Evolutionary conservation across 2,797 vertebrate genomes (phyloP).

Genomic region (Bryconaethiops microstoma): DNA sequence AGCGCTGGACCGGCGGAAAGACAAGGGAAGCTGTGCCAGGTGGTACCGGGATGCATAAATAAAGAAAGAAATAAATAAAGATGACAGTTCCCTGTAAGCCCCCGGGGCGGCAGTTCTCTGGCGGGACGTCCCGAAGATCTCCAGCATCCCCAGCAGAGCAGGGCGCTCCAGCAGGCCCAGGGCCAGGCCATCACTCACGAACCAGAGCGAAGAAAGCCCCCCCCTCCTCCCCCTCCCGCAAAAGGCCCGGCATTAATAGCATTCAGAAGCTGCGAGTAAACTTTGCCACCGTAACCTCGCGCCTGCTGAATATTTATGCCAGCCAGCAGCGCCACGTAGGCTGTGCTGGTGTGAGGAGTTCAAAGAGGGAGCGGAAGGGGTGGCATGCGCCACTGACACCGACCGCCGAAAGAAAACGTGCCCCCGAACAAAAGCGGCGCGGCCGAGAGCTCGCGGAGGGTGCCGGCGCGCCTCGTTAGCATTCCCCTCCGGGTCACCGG

Average conservation of each 20-base stretch:
- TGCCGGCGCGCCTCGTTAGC: neutral
- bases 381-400: neutral
- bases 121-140: constrained; percentile 71
- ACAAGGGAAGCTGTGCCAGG: constrained; percentile 66
- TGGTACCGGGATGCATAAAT: too few relatives aligned
- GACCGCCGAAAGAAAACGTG: neutral
- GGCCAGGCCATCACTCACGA: constrained; percentile 22
- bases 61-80: too few relatives aligned
- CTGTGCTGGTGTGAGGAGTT: constrained; percentile 32
- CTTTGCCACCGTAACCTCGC: constrained; percentile 23
- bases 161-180: constrained; percentile 65
- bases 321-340: neutral
- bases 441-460: too few relatives aligned
- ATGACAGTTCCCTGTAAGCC: too few relatives aligned
- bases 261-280: constrained; percentile 29
- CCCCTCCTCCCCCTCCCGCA: neutral
- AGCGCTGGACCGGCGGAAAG: constrained; percentile 58
- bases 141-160: constrained; percentile 73
- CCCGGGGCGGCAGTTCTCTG: too few relatives aligned
- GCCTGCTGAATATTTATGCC: constrained; percentile 23
- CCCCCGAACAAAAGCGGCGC: too few relatives aligned
- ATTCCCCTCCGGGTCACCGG: neutral
- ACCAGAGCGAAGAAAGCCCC: constrained; percentile 61
- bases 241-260: neutral
- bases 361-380: constrained; percentile 12